Evolutionary conservation across 2,888 invertebrate species (phyloP).

Genomic region (Phymatocera aterrima): DNA sequence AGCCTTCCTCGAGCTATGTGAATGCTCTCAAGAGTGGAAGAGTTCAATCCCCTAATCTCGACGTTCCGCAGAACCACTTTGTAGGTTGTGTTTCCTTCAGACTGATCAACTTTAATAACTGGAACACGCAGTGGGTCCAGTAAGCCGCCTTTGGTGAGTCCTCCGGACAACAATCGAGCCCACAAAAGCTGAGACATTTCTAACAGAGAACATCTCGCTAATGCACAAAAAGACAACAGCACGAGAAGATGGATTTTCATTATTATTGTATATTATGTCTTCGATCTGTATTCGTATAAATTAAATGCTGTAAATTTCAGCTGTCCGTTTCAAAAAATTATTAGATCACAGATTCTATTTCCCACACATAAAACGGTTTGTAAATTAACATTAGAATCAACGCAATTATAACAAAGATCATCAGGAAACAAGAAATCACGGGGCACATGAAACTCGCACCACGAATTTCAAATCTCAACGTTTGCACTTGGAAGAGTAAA

Average conservation of each 20-base stretch:
- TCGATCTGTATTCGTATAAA: conserved; percentile 26
- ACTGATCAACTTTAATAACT: conserved; percentile 75
- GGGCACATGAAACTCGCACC: conserved; percentile 48
- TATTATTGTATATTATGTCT: too few species aligned
- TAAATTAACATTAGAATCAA: conserved; percentile 60
- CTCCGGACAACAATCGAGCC: conserved; percentile 66
- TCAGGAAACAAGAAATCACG: conserved; percentile 58
- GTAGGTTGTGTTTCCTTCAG: conserved; percentile 68
- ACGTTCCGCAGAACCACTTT: conserved; percentile 66
- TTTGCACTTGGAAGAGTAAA: conserved; percentile 35
- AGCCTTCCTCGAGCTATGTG: conserved; percentile 65
- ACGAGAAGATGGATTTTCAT: conserved; percentile 11
- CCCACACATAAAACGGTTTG: conserved; percentile 64
- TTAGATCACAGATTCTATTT: conserved; percentile 51
- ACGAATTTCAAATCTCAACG: background rate
- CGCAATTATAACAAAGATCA: conserved; percentile 58
- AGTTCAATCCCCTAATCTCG: conserved; percentile 66
- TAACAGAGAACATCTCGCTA: conserved; percentile 57
- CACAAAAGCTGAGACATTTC: conserved; percentile 70
- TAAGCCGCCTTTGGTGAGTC: conserved; percentile 61
- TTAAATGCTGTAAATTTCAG: background rate
- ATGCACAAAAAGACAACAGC: conserved; percentile 39
- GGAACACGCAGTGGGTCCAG: conserved; percentile 69
- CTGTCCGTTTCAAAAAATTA: background rate
- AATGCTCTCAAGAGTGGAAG: conserved; percentile 67